Base-by-base conservation (phyloP, 2,797 vertebrate genomes). In the Leucoraja ocellata region DNA sequence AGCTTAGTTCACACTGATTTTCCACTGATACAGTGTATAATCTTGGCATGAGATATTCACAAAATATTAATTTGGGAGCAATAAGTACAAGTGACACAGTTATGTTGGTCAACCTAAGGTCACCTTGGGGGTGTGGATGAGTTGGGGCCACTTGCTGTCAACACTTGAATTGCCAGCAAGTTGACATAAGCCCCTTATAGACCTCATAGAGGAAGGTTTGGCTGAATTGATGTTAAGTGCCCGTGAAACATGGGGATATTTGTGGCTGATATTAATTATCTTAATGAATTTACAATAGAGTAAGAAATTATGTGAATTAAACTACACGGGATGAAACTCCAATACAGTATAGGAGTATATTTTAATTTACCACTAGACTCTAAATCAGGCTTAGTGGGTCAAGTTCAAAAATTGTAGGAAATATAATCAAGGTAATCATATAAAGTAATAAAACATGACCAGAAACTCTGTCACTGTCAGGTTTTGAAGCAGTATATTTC, bases 321-420 rank as follows among this genome's bases (percentile, higher is more conserved):
- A 73, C 65, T 32, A 36, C 32, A n/a, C 25, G 0, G 68, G n/a
- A 21, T 88, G 61, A 8, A 16, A 65, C 16, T 14, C 6, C n/a
- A 79, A 88, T 36, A 36, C 4, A 68, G 14, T 68, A 9, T 32
- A 46, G 80, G 54, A 58, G 13, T 63, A 32, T 28, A 28, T 63
- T 86, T 86, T 58, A 36, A 65, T 18, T 68, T 65, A 63, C 61
- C 13, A 2, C n/a, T 68, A 18, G 61, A 88, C 61, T n/a, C 14
- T 65, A 88, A 88, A 88, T 68, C 84, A 65, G 84, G n/a, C n/a
- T 88, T 88, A 65, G 84, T 32, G n/a, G 84, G n/a, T 88, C n/a
- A 9, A 32, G 0, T 88, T 88, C 18, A 63, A 14, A 88, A 32
- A 36, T n/a, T 68, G 21, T n/a, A 36, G 18, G 61, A 88, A 88